Evolutionary conservation across 2,797 vertebrate genomes (phyloP).

Genomic region (Poecilia velifera): DNA sequence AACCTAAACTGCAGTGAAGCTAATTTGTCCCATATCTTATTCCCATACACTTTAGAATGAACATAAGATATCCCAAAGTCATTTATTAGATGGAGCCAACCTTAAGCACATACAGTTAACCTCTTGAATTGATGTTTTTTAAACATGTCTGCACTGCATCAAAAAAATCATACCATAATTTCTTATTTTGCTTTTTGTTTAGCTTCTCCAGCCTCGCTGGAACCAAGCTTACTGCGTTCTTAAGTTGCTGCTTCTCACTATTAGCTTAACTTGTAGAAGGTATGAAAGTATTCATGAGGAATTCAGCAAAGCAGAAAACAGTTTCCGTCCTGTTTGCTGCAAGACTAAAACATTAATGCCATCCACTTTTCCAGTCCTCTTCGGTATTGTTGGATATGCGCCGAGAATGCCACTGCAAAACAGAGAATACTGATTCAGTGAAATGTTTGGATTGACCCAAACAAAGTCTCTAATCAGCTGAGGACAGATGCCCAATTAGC

Average conservation of each 20-base stretch:
- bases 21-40: not conserved
- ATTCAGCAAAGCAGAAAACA: constrained; percentile 15
- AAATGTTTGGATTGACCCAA: constrained; percentile 40
- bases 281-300: constrained; percentile 4
- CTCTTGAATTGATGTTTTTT: not conserved
- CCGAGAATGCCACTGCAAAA: not conserved
- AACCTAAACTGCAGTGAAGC: not conserved
- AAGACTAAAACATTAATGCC: constrained; percentile 10
- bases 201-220: not conserved
- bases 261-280: constrained; percentile 4
- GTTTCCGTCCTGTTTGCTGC: not conserved
- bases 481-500: constrained; percentile 24
- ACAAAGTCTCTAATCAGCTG: constrained; percentile 10
- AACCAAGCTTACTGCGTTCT: constrained; percentile 3
- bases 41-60: not conserved
- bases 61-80: not conserved
- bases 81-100: not conserved
- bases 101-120: not conserved
- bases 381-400: constrained; percentile 2
- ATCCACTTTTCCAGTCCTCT: constrained; percentile 1
- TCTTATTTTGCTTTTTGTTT: not conserved
- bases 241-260: not conserved
- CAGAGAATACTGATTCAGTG: constrained; percentile 11
- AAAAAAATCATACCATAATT: not conserved
- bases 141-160: not conserved